Evolutionary conservation across 2,797 vertebrate species (phyloP).

Genomic region (Anisognathus igniventris): DNA sequence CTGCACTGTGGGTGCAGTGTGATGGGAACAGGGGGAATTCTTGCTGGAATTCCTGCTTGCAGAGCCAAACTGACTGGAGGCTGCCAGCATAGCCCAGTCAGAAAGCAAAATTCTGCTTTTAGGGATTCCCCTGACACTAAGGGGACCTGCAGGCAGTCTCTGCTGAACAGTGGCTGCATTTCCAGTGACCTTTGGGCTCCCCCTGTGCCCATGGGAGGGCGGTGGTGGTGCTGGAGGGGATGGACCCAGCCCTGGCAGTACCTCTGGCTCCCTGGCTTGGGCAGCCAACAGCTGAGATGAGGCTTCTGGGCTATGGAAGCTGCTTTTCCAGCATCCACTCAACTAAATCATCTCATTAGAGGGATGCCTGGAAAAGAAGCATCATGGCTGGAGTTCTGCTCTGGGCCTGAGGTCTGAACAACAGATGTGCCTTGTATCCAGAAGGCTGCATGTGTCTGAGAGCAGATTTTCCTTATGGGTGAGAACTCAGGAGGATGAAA

Average conservation of each 20-base stretch:
- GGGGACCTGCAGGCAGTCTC: neutral
- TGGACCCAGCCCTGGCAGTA: neutral
- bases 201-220: rapidly evolving
- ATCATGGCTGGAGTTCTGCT: neutral
- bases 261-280: neutral
- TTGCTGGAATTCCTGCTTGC: neutral
- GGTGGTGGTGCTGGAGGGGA: rapidly evolving
- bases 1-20: rapidly evolving
- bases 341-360: neutral
- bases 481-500: neutral
- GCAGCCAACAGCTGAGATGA: neutral
- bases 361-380: neutral
- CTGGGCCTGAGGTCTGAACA: neutral
- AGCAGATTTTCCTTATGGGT: neutral
- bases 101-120: neutral
- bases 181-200: neutral
- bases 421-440: neutral
- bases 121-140: rapidly evolving
- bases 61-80: neutral
- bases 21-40: neutral
- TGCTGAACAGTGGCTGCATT: rapidly evolving
- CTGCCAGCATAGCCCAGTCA: neutral
- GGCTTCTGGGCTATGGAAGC: neutral
- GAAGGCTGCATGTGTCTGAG: neutral
- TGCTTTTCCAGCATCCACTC: neutral